A percentile compares a stretch with the other conserved stretches of the same genome.
These are phyloP conservation scores for Pampusana beccarii DNA, from an alignment of 2,113 vertebrate genomes.

Conservation along the genomic window DNA sequence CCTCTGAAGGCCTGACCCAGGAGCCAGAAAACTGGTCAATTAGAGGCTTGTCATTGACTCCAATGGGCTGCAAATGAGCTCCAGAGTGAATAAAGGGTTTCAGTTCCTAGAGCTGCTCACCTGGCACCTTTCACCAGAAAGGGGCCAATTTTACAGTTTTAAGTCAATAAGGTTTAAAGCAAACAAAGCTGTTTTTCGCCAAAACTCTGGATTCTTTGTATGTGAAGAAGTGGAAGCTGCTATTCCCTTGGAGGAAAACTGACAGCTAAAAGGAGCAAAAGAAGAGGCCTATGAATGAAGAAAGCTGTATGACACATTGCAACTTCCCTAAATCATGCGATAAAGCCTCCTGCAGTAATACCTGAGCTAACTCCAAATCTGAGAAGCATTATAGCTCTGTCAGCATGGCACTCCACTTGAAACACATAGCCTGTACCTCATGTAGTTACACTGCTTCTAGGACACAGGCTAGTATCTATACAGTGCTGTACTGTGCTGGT, in stretches of 20 bases:
- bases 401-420: not conserved
- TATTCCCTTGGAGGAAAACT: conserved; percentile 1
- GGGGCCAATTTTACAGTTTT: conserved; percentile 46
- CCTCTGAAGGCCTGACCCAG: not conserved
- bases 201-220: conserved; percentile 56
- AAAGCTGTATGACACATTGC: not conserved
- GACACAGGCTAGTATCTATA: not conserved
- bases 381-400: not conserved
- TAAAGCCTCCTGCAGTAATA: not conserved
- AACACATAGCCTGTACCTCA: not conserved
- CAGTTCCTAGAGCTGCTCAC: conserved; percentile 47
- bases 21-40: conserved; percentile 54
- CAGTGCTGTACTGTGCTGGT: not conserved
- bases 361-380: not conserved
- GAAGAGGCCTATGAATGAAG: not conserved
- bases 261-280: conserved; percentile 1
- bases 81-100: conserved; percentile 56
- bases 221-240: conserved; percentile 31
- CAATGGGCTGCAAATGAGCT: conserved; percentile 30
- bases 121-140: conserved; percentile 57
- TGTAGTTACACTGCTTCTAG: not conserved
- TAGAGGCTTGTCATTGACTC: conserved; percentile 49
- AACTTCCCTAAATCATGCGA: not conserved
- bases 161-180: conserved; percentile 53
- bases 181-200: conserved; percentile 61